Evolutionary conservation across 2,888 invertebrate genomes (phyloP), one percentile per base, ranked within the genome.

Genomic region (Pterostichus niger): DNA sequence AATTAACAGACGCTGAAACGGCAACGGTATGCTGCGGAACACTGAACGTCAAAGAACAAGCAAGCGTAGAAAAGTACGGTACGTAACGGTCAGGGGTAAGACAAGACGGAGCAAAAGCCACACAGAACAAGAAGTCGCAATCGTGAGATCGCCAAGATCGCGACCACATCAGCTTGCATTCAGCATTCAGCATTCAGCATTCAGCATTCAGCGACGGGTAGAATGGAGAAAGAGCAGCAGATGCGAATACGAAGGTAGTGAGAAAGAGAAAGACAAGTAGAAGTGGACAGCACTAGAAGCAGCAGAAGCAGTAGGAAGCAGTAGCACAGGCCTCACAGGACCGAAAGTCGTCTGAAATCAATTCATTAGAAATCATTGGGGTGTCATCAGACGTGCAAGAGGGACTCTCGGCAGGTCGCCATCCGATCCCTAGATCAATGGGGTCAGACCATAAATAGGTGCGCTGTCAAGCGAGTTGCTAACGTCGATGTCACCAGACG

Each of bases 401-500:
- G 85, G 85, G 86, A 85, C 85, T 85, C 84, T 84, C 78, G 85
- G 86, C 84, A 86, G 86, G 86, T 86, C 86, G 73, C 81, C 56
- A 86, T 84, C 84, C 85, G 86, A 86, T 87, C 86, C 86, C 86
- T 86, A 87, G 87, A 87, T 88, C 87, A 88, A 87, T 87, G 87
- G 85, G 87, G 87, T 87, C 87, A 86, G 86, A 87, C 87, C 87
- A 88, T 87, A 88, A 88, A 88, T 88, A 88, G 87, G 87, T 87
- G 86, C 77, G 77, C 77, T 77, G 77, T 77, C 77, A 77, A 77
- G 77, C 46, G 64, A 80, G 64, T 44, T 68, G 46, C 64, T 33
- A 64, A 35, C 64, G 13, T 56, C 6, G 15, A 56, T 56, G 56
- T 56, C 56, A 56, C 56, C 24, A 10, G 6, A 10, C 56, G 15